Percentiles rank a stretch among this genome's conserved stretches.
These are phyloP conservation scores for Nomia melanderi DNA, from an alignment of 1,140 invertebrate species.

Conservation along the genomic window DNA sequence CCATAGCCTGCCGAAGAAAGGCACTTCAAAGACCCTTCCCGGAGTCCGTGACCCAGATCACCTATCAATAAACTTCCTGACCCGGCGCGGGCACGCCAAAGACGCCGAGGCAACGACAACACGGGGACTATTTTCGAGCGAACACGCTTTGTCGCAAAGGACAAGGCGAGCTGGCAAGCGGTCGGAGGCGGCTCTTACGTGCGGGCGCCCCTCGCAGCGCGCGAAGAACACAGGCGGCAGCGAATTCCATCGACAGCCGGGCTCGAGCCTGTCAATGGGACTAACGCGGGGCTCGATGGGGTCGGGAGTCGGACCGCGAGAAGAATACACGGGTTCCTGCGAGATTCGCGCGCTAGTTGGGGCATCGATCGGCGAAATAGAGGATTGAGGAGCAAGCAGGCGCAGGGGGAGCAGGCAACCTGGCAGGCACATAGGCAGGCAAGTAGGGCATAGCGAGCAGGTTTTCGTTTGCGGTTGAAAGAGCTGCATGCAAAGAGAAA, in stretches of 20 bases:
- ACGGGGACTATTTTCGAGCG: background rate
- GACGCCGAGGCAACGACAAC: background rate
- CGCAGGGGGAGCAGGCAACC: background rate
- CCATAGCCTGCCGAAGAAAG: background rate
- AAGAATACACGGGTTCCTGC: background rate
- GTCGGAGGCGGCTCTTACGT: no score
- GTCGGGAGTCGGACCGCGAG: background rate
- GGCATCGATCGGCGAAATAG: background rate
- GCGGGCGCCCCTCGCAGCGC: background rate
- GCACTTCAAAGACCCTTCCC: background rate
- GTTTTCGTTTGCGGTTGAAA: slow-evolving; percentile 46
- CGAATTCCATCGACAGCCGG: background rate
- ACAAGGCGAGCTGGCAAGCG: no score
- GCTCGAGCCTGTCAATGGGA: slow-evolving; percentile 9
- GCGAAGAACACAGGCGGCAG: background rate
- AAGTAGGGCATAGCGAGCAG: slow-evolving; percentile 38
- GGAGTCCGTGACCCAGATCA: background rate
- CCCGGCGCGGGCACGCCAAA: background rate
- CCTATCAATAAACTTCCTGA: slow-evolving; percentile 17
- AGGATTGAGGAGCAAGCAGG: background rate
- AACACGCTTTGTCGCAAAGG: background rate
- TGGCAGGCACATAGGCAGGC: slow-evolving; percentile 1
- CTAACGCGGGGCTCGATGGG: background rate
- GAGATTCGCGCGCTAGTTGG: background rate
- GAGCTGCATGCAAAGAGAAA: slow-evolving; percentile 49